These are phyloP conservation scores for Eupithecia pulchellata DNA, from an alignment of 2,888 invertebrate species.

Conservation along the genomic window DNA sequence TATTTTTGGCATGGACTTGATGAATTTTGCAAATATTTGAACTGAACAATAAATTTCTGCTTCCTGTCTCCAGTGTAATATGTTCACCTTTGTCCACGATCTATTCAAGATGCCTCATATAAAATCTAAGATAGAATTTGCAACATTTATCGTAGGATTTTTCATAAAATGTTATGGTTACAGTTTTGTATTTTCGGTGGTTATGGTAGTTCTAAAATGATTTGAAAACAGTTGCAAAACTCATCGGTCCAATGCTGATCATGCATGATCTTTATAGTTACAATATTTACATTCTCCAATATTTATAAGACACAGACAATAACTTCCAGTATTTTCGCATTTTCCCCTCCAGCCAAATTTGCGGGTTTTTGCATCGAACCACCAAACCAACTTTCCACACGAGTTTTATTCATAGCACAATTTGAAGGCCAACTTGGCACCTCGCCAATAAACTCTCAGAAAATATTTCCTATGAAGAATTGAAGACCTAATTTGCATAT, in stretches of 20 bases:
- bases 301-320: not conserved
- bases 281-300: not conserved
- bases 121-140: constrained; percentile 61
- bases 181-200: not conserved
- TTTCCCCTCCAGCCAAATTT: constrained; percentile 7
- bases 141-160: constrained; percentile 56
- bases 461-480: constrained; percentile 22
- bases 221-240: not conserved
- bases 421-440: constrained; percentile 31
- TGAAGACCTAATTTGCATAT: constrained; percentile 27
- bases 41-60: not conserved
- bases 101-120: constrained; percentile 52
- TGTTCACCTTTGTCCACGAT: constrained; percentile 40
- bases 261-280: not conserved
- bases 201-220: not conserved
- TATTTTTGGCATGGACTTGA: not conserved
- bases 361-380: constrained; percentile 7
- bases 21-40: too few species aligned
- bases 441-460: constrained; percentile 24
- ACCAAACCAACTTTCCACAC: constrained; percentile 12
- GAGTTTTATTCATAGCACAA: constrained; percentile 23
- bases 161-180: constrained; percentile 28
- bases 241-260: not conserved
- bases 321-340: constrained; percentile 6
- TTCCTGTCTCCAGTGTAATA: constrained; percentile 29